Percentiles rank a stretch among this genome's conserved stretches.
These are phyloP conservation scores for Etia nguti DNA, from an alignment of 2,113 vertebrate species.

Conservation along the genomic window DNA sequence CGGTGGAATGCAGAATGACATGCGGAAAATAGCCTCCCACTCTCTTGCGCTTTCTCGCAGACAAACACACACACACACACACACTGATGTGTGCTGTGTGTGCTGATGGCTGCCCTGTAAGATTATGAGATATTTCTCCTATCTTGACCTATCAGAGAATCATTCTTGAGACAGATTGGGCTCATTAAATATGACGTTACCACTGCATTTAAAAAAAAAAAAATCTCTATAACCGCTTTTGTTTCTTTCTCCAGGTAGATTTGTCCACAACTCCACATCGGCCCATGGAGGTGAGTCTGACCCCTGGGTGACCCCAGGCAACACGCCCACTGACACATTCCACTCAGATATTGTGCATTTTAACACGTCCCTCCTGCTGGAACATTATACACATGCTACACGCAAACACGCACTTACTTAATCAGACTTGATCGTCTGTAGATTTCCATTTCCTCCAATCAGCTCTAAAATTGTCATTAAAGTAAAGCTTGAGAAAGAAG, in stretches of 20 bases:
- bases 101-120: not conserved
- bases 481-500: not conserved
- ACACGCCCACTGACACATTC: not conserved
- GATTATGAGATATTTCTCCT: not conserved
- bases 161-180: not conserved
- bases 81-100: not conserved
- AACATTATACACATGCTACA: not conserved
- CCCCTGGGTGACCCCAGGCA: not conserved
- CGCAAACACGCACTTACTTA: not conserved
- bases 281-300: slow-evolving; percentile 69
- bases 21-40: slow-evolving; percentile 1
- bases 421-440: not conserved
- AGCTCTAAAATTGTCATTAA: not conserved
- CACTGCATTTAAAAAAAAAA: not conserved
- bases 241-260: slow-evolving; percentile 68
- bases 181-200: not conserved
- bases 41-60: not conserved
- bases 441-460: not conserved
- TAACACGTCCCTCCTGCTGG: not conserved
- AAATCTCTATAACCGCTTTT: not conserved
- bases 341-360: not conserved
- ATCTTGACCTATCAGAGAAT: not conserved
- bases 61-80: not conserved
- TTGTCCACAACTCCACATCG: slow-evolving; percentile 57
- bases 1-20: slow-evolving; percentile 9